Evolutionary conservation across 2,113 vertebrate species (phyloP).

Genomic region (Megaceryle torquata): DNA sequence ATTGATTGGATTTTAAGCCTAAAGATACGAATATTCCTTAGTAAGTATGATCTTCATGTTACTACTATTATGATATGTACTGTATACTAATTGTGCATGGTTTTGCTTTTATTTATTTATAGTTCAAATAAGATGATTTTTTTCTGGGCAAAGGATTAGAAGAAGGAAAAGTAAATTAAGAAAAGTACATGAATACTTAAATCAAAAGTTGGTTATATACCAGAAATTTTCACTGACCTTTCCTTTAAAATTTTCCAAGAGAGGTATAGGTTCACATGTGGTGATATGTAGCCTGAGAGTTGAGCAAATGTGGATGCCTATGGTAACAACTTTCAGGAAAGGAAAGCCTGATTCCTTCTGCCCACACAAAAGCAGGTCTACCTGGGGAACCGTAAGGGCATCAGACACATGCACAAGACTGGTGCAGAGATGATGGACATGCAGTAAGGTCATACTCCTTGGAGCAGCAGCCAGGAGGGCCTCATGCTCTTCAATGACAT

Average conservation of each 20-base stretch:
- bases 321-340: neutral
- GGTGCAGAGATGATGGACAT: too few species aligned
- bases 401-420: neutral
- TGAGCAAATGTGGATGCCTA: neutral
- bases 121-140: neutral
- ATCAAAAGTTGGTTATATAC: neutral
- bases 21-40: neutral
- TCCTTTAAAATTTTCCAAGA: neutral
- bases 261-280: neutral
- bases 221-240: neutral
- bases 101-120: neutral
- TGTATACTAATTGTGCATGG: neutral
- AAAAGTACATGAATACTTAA: neutral
- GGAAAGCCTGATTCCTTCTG: neutral
- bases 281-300: neutral
- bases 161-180: neutral
- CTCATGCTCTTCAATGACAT: neutral
- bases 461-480: neutral
- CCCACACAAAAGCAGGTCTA: accelerated
- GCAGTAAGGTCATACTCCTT: too few species aligned
- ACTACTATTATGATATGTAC: neutral
- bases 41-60: neutral
- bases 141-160: neutral
- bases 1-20: neutral
- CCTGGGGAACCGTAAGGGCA: neutral